A percentile compares a stretch with the other conserved stretches of the same genome.
Evolutionary conservation across 2,888 invertebrate genomes (phyloP).

Genomic region (Cynaeus angustus): DNA sequence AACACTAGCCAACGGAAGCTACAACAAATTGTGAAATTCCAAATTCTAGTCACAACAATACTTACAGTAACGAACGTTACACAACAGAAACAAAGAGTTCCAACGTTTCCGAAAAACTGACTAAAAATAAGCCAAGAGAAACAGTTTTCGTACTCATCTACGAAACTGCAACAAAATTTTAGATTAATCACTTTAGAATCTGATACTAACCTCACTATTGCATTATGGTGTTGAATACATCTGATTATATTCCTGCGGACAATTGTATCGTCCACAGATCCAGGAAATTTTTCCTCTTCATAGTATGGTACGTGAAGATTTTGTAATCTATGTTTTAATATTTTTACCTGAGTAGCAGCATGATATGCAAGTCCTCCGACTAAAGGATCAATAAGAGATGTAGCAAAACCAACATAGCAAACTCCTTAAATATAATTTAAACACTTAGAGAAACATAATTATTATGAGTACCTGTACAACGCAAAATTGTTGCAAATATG

Average conservation of each 20-base stretch:
- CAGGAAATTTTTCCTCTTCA: background rate
- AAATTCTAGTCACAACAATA: too few relatives aligned
- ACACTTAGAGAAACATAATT: too few relatives aligned
- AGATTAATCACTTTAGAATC: too few relatives aligned
- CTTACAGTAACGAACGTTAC: background rate
- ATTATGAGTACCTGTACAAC: too few relatives aligned
- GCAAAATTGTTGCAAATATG: too few relatives aligned
- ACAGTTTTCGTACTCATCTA: slow-evolving; percentile 5
- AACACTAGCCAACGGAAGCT: background rate
- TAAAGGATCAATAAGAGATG: slow-evolving; percentile 12
- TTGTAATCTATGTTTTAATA: slow-evolving; percentile 19
- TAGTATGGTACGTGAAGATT: background rate
- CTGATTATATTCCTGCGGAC: background rate
- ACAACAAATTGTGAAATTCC: background rate
- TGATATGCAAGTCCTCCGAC: slow-evolving; percentile 5
- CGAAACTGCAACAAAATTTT: slow-evolving; percentile 7
- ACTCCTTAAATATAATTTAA: background rate
- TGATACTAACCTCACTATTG: slow-evolving; percentile 1
- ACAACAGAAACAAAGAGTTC: slow-evolving; percentile 7
- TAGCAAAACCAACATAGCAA: slow-evolving; percentile 1
- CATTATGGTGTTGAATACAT: slow-evolving; percentile 16
- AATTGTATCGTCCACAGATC: background rate
- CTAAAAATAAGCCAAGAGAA: slow-evolving; percentile 20
- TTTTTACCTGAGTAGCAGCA: slow-evolving; percentile 1
- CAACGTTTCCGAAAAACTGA: slow-evolving; percentile 7